Evolutionary conservation across 64 coral and sea anemone species (phyloP).

Genomic region (Catalaphyllia jardinei): DNA sequence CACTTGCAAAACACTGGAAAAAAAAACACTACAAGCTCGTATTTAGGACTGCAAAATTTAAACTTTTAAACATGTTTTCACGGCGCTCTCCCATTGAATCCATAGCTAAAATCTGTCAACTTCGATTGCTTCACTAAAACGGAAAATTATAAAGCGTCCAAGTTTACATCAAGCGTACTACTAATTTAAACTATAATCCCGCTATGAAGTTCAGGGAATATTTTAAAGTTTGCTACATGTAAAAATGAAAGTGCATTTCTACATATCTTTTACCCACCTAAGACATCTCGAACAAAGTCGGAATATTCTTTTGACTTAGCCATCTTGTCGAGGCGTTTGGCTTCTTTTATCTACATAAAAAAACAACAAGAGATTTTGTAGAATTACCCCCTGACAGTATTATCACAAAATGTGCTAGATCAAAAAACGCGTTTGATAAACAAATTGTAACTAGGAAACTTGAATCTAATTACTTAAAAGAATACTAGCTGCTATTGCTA

Average conservation of each 20-base stretch:
- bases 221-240: not conserved
- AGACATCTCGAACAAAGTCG: slow-evolving; percentile 75
- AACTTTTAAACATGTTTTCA: not conserved
- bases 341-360: slow-evolving; percentile 66
- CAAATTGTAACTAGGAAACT: slow-evolving; percentile 8
- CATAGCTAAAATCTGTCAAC: too few species aligned
- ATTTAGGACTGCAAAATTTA: too few species aligned
- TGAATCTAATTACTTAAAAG: not conserved
- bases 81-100: too few species aligned
- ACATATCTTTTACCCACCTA: slow-evolving; percentile 52
- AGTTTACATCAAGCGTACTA: too few species aligned
- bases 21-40: too few species aligned
- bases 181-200: too few species aligned
- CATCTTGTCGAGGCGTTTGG: slow-evolving; percentile 71
- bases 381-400: not conserved
- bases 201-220: too few species aligned
- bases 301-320: slow-evolving; percentile 80
- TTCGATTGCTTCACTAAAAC: too few species aligned
- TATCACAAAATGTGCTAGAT: not conserved
- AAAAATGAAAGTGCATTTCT: not conserved
- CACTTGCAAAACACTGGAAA: too few species aligned
- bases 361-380: not conserved
- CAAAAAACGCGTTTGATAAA: not conserved
- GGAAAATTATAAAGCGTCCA: too few species aligned
- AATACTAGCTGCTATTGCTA: not conserved